Evolutionary conservation across 2,113 vertebrate species (phyloP), one percentile per base, ranked within the genome.

Genomic region (Probosciger aterrimus): DNA sequence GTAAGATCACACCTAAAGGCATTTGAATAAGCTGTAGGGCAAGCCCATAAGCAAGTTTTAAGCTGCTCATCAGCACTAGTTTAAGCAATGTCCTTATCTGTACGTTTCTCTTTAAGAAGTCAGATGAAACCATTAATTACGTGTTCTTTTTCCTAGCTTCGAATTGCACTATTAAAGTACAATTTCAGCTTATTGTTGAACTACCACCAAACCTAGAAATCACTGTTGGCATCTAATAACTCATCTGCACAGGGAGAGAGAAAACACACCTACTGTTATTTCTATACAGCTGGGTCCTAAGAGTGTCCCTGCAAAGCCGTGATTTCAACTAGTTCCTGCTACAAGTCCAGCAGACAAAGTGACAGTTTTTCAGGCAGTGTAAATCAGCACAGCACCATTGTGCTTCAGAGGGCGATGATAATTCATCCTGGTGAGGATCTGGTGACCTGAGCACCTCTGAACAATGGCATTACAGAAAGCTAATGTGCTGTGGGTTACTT

Each of bases 401-500:
- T 95, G 31, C 73, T 62, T 20, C 3, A 18, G 19, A 84, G 83
- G 86, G 60, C 62, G 18, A 9, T 49, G 88, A 90, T 93, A 95
- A 96, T 93, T 84, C 84, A 71, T 86, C 83, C 82, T 10, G 30
- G 46, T 3, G 6, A 93, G 92, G 79, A 71, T 64, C 73, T 12
- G 22, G 19, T 90, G 96, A 96, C 92, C 94, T 62, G 68, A 94
- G 69, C 91, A 74, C 31, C 5, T 80, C 83, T 90, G 68, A 82
- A 93, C 93, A 96, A 95, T 46, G 69, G 86, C 83, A 46, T 43
- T 55, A 86, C 82, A 92, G 65, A 91, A 37, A 84, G 80, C 88
- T 88, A 78, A 96, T 76, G 90, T 82, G 90, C 91, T 94, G 44
- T 62, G 86, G 90, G 83, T 88, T 97, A 93, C 88, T 82, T 69